Base-by-base conservation (phyloP, 2,888 invertebrate genomes). In the Punctoribates punctum region DNA sequence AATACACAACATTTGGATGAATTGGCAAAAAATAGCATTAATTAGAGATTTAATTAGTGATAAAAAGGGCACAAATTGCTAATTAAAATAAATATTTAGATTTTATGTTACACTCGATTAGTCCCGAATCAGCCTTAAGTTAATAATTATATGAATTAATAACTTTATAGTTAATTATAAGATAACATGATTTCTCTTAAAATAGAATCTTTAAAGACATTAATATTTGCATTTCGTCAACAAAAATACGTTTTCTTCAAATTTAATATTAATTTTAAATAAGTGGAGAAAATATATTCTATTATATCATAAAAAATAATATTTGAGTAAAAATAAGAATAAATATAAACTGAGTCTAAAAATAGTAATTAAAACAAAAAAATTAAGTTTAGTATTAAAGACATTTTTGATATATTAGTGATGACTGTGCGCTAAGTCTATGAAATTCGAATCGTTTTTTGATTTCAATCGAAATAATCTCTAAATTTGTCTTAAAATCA, bases 101-200 rank as follows among this genome's bases (percentile, higher is more conserved):
- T 23, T 57, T 57, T 57, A 25, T 57, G 57, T 57, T 57, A 57
- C 57, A 57, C 57, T 57, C 25, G 25, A 25, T 57, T 57, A 57
- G 57, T 57, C 57, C 57, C 57, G 11, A 57, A 57, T 57, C 57
- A 57, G 57, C 57, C 57, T 23, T 9, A 25, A 57, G 25, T 57
- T 57, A 57, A 25, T 51, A 20, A 51, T 51, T 42, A 42, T 42
- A 11, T 9, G 42, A 9, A 9, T 51, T 51, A 51, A 51, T 51
- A 51, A n/a, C 2, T 20, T 20, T 25, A 57, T 42, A 8, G 42
- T 57, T 57, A 57, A 54, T 54, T n/a, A 54, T 54, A 25, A 57
- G 23, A 25, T 57, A 57, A 57, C 25, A 25, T 57, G 5, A 23
- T 23, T 57, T 57, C 2, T 17, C 25, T 57, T 20, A 51, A 51